Evolutionary conservation across 2,888 invertebrate species (phyloP), one percentile per base, ranked within the genome.

Genomic region (Tigriopus californicus): DNA sequence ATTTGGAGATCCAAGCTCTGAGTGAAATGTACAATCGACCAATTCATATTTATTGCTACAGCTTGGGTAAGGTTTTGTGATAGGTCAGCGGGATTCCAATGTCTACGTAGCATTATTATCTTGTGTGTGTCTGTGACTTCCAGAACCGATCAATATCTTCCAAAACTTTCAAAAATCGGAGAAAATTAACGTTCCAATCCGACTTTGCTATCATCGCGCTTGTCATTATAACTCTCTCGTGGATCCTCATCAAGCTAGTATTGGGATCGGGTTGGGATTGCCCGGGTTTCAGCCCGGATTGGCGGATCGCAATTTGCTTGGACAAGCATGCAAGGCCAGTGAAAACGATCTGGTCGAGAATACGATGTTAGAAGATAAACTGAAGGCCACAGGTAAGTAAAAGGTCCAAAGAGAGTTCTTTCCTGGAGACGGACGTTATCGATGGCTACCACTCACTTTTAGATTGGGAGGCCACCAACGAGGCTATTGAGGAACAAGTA

Each of bases 401-500:
- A n/a, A n/a, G n/a, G n/a, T n/a, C n/a, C n/a, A n/a, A n/a, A n/a
- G n/a, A n/a, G n/a, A n/a, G n/a, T n/a, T n/a, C n/a, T n/a, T n/a
- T n/a, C n/a, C n/a, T n/a, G n/a, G n/a, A n/a, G n/a, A n/a, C n/a
- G n/a, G n/a, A n/a, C 5, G 33, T 52, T 52, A 52, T 52, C 46
- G n/a, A 11, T 11, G 42, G 42, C n/a, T 42, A 11, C 42, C n/a
- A n/a, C n/a, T 42, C n/a, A 5, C 12, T 57, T 57, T 18, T 25
- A 57, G 89, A 90, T 71, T 88, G 86, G 85, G 88, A 90, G 70
- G 83, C 88, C 10, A 90, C 89, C 0, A 86, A 86, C 68, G 86
- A 88, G 70, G 84, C 84, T n/a, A 81, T 89, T 60, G 85, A 86
- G 67, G 85, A 88, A 68, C 86, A 87, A 73, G 83, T 86, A 11